These are phyloP conservation scores for Danaus melanippus DNA, from an alignment of 1,140 invertebrate genomes.

Conservation along the genomic window DNA sequence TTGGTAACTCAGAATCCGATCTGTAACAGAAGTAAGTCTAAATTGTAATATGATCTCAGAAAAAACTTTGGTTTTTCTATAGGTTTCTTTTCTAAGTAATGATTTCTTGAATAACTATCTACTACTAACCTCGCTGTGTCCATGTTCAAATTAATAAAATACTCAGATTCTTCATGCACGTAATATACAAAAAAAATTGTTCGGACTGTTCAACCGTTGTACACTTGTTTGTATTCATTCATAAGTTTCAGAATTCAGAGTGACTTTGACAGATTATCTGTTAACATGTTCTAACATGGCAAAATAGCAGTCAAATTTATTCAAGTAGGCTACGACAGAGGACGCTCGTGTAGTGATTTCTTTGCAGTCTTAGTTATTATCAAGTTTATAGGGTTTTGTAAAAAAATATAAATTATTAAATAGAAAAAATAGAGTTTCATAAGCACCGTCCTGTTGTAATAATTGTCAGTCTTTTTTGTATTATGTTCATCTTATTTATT, in stretches of 20 bases:
- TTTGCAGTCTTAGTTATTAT: no score
- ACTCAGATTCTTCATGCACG: neutral
- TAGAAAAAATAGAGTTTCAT: neutral
- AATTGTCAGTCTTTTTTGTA: no score
- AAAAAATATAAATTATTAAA: neutral
- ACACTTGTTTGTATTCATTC: neutral
- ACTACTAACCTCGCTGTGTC: conserved; percentile 22
- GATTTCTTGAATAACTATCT: neutral
- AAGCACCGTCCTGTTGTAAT: no score
- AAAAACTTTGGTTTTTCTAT: neutral
- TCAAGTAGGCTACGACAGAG: no score
- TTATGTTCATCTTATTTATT: no score
- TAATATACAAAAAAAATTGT: neutral
- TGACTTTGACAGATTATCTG: no score
- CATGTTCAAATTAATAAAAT: conserved; percentile 5
- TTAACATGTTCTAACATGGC: neutral
- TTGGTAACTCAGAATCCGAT: conserved; percentile 48
- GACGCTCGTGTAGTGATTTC: no score
- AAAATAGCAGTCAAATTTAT: neutral
- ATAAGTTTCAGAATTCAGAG: no score
- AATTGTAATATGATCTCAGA: neutral
- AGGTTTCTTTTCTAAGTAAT: neutral
- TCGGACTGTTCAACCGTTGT: neutral
- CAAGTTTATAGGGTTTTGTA: no score
- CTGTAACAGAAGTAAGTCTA: conserved; percentile 21